Conservation (phyloP, 2,113 vertebrate species). For the Cygnus atratus region DNA sequence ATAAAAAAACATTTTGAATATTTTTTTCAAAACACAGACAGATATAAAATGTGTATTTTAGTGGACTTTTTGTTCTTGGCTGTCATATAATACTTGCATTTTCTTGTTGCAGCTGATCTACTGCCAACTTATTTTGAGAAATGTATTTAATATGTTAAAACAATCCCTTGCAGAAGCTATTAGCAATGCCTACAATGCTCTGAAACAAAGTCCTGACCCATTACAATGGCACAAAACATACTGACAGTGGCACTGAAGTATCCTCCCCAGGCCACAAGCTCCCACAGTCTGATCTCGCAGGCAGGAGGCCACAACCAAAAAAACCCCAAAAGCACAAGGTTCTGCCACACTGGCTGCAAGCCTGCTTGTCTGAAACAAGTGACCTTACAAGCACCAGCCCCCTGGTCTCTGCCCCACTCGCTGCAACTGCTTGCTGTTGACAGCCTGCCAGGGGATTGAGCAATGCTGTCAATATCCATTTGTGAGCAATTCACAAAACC, state of each 20-base stretch:
- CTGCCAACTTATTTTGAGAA: not conserved
- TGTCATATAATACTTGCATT: not conserved
- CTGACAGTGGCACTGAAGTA: not conserved
- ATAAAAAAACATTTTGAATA: not conserved
- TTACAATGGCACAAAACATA: not conserved
- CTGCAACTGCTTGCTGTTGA: not conserved
- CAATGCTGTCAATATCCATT: not conserved
- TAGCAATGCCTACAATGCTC: not conserved
- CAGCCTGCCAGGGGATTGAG: not conserved
- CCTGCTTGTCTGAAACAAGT: not conserved
- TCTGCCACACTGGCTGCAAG: not conserved
- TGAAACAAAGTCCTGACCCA: not conserved
- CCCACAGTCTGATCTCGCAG: not conserved
- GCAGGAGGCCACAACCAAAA: not conserved
- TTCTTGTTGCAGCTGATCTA: not conserved
- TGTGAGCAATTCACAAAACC: not conserved
- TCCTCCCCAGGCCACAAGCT: not conserved
- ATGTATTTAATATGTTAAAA: not conserved
- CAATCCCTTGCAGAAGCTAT: not conserved
- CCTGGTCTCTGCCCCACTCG: not conserved
- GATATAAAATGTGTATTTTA: not conserved
- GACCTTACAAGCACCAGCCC: not conserved
- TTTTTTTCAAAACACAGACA: not conserved
- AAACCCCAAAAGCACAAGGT: not conserved
- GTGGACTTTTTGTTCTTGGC: not conserved